Evolutionary conservation across 2,113 vertebrate genomes (phyloP), one percentile per base, ranked within the genome.

Genomic region (Nothobranchius furzeri): DNA sequence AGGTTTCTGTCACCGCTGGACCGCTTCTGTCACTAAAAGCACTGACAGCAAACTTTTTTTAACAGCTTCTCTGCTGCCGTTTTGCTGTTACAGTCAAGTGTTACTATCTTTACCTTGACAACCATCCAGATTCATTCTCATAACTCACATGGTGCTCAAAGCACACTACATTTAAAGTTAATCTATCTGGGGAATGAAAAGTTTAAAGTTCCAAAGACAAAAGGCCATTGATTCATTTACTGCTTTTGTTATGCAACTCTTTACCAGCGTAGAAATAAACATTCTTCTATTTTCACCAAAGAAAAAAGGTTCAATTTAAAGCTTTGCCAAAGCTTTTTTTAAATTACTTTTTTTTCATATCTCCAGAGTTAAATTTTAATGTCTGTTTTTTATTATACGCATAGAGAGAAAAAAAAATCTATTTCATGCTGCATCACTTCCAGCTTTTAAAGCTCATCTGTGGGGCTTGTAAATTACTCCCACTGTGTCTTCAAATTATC

Each of bases 91-190:
- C 52, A 49, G 87, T 84, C 85, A 84, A 89, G 85, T 88, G 78
- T 79, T 60, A 87, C 82, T 88, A 86, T 88, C 75, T 86, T 79
- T 78, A 73, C 70, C 82, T 82, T 56, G 85, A 87, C 86, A 91
- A 81, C 91, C 89, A 85, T 90, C 87, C 78, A 87, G 85, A 88
- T 90, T 88, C 84, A 88, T 88, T 89, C 64, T 82, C 70, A 17
- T 68, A 53, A 72, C 81, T 79, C 78, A 73, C 65, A 50, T 60
- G 64, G 55, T 59, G 76, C 72, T 78, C 71, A 74, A 70, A 75
- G 77, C 52, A 13, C 64, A 75, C 79, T 84, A 65, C 71, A 79
- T 75, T 82, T 79, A 58, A 12, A n/a, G 79, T 85, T 54, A 36
- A 57, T 80, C 81, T 66, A 60, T 77, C 66, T 52, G 40, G 10